phyloP scores from a whole-genome alignment of 2,888 invertebrate genomes.

The Tridacna crocea region DNA sequence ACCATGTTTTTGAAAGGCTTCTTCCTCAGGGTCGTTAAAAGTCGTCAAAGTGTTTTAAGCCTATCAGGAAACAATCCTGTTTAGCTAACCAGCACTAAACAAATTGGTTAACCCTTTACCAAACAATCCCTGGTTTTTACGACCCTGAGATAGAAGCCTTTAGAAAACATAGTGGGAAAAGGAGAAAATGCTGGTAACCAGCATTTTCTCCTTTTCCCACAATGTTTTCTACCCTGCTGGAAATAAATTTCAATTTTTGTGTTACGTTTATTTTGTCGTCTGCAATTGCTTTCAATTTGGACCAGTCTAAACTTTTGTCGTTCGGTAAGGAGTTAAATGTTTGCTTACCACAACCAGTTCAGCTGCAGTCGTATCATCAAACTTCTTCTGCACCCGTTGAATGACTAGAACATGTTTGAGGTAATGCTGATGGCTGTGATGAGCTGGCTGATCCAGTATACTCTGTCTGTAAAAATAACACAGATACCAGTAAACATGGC shows the following conservation, averaged over 20 bases:
- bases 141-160: too few relatives aligned
- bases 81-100: too few relatives aligned
- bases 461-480: constrained; percentile 15
- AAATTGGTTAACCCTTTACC: too few relatives aligned
- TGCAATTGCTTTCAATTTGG: too few relatives aligned
- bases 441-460: constrained; percentile 39
- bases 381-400: constrained; percentile 32
- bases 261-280: too few relatives aligned
- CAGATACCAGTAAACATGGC: background rate
- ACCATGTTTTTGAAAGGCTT: background rate
- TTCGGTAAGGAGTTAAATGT: background rate
- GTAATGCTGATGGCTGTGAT: constrained; percentile 41
- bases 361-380: constrained; percentile 10
- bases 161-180: background rate
- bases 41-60: too few relatives aligned
- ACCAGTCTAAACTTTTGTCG: too few relatives aligned
- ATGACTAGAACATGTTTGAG: constrained; percentile 62
- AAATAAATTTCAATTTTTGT: too few relatives aligned
- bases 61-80: too few relatives aligned
- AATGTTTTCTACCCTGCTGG: background rate
- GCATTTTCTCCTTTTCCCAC: too few relatives aligned
- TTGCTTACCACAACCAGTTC: constrained; percentile 30
- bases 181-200: too few relatives aligned
- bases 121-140: too few relatives aligned
- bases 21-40: background rate